Conservation (phyloP, 2,113 vertebrate genomes). For the Apteryx mantelli region DNA sequence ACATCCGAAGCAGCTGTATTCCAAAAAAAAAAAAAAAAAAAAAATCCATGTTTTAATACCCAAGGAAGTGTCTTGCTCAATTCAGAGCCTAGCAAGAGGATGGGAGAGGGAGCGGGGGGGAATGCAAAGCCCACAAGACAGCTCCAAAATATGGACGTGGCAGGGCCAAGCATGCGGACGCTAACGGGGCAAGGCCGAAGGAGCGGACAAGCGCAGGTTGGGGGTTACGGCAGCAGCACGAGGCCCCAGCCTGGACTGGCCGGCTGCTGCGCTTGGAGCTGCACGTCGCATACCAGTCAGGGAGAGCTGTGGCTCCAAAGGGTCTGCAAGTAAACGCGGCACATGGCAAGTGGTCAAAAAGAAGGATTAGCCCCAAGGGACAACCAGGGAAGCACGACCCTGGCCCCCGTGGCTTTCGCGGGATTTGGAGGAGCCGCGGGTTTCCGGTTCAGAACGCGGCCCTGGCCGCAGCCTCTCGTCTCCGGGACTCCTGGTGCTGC, state of each 20-base stretch:
- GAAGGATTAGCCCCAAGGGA: not conserved
- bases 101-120: not conserved
- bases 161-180: too few species aligned
- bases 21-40: not conserved
- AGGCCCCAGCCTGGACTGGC: not conserved
- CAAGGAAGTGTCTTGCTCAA: not conserved
- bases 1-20: not conserved
- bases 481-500: not conserved
- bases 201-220: not conserved
- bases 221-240: too few species aligned
- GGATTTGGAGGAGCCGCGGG: not conserved
- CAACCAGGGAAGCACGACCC: not conserved
- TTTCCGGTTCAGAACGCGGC: not conserved
- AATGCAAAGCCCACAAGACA: not conserved
- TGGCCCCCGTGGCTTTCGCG: not conserved
- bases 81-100: not conserved
- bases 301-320: not conserved
- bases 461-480: not conserved
- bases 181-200: not conserved
- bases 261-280: not conserved
- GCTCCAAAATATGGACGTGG: not conserved
- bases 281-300: rapidly evolving
- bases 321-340: not conserved
- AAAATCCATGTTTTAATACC: not conserved
- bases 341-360: not conserved